Percentiles rank a stretch among this genome's conserved stretches.
These are phyloP conservation scores for Drosophila albomicans DNA, from an alignment of 1,140 invertebrate species.

Conservation along the genomic window DNA sequence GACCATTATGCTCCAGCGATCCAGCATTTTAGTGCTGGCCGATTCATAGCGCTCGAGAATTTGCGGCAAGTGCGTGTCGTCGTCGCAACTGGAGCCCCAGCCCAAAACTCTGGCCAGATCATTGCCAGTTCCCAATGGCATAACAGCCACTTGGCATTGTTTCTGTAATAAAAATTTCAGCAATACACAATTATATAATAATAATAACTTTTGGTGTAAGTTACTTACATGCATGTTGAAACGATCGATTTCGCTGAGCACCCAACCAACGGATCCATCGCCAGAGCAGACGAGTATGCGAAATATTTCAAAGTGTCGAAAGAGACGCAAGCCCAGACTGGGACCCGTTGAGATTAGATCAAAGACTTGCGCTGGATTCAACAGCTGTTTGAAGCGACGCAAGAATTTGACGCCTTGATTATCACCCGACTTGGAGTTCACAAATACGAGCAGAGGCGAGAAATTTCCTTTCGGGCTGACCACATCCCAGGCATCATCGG, in stretches of 20 bases:
- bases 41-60: slow-evolving; percentile 97
- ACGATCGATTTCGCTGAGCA: slow-evolving; percentile 96
- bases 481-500: slow-evolving; percentile 96
- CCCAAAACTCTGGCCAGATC: slow-evolving; percentile 96
- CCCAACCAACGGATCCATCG: slow-evolving; percentile 97
- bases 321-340: slow-evolving; percentile 93
- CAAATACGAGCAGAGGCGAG: slow-evolving; percentile 95
- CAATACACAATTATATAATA: not conserved
- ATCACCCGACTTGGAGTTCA: slow-evolving; percentile 98
- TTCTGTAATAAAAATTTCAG: slow-evolving; percentile 86
- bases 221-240: slow-evolving; percentile 95
- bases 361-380: slow-evolving; percentile 99
- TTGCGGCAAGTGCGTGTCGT: slow-evolving; percentile 96
- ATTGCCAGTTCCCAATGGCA: slow-evolving; percentile 98
- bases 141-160: slow-evolving; percentile 95
- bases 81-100: slow-evolving; percentile 98
- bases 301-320: slow-evolving; percentile 96
- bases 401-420: slow-evolving; percentile 99
- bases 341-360: slow-evolving; percentile 96
- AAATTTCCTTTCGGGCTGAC: slow-evolving; percentile 89
- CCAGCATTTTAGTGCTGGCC: slow-evolving; percentile 97
- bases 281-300: slow-evolving; percentile 96
- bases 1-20: slow-evolving; percentile 97
- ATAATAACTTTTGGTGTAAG: no score
- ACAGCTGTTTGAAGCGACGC: slow-evolving; percentile 96